phyloP scores from a whole-genome alignment of 1,140 invertebrate species.

The Ceratosolen fusciceps region DNA sequence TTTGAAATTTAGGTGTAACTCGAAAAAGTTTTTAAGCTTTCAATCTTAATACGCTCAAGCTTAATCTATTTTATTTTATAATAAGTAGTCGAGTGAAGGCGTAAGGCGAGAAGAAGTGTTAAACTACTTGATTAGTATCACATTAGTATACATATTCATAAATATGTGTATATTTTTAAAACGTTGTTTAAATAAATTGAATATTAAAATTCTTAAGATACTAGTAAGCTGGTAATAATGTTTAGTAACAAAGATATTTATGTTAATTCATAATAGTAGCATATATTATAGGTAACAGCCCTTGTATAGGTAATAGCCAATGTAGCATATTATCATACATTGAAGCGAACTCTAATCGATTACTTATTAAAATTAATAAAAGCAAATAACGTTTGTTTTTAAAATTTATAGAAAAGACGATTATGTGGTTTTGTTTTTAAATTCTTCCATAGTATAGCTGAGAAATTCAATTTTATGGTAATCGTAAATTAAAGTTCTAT shows the following conservation, averaged over 20 bases:
- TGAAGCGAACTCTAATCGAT: too few species aligned
- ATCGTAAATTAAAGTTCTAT: too few species aligned
- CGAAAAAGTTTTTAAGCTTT: not conserved
- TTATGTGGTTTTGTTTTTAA: too few species aligned
- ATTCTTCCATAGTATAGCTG: too few species aligned
- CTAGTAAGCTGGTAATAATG: not conserved
- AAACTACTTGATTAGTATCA: not conserved
- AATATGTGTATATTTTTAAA: not conserved
- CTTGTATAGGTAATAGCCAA: too few species aligned
- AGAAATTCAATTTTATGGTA: too few species aligned
- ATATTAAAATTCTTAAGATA: not conserved
- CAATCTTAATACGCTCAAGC: constrained; percentile 2
- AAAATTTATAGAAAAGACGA: too few species aligned
- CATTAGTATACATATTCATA: not conserved
- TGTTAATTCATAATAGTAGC: not conserved
- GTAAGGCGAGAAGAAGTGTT: not conserved
- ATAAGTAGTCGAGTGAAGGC: not conserved
- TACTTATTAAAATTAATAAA: too few species aligned
- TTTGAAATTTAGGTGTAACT: not conserved
- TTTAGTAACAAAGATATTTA: not conserved
- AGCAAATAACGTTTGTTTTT: too few species aligned
- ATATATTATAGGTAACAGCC: too few species aligned
- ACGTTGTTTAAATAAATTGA: not conserved
- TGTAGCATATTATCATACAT: too few species aligned
- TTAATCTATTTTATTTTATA: not conserved